Conservation (phyloP, 1,140 invertebrate genomes). For the Mesaphorura yosii region DNA sequence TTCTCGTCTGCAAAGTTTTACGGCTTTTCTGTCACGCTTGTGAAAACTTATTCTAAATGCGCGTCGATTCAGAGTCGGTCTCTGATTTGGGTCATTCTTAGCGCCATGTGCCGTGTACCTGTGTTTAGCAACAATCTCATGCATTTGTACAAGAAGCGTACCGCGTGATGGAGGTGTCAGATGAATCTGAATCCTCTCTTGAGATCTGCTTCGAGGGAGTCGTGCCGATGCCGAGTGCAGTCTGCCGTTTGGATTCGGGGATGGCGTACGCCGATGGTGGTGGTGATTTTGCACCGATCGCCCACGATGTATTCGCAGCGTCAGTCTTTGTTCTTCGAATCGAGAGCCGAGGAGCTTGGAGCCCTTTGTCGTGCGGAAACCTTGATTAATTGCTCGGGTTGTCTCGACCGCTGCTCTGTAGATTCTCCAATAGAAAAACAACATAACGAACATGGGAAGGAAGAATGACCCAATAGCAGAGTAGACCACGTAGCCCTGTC, state of each 20-base stretch:
- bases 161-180: slow-evolving; percentile 42
- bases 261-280: slow-evolving; percentile 39
- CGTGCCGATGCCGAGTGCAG: slow-evolving; percentile 4
- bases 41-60: too few species aligned
- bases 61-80: too few species aligned
- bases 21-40: too few species aligned
- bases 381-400: slow-evolving; percentile 74
- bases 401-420: slow-evolving; percentile 83
- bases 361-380: slow-evolving; percentile 80
- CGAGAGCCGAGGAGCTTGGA: slow-evolving; percentile 43
- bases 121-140: too few species aligned
- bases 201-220: slow-evolving; percentile 29
- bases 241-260: slow-evolving; percentile 40
- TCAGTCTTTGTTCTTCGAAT: slow-evolving; percentile 75
- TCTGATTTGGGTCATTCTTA: too few species aligned
- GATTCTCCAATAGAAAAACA: slow-evolving; percentile 93
- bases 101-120: too few species aligned
- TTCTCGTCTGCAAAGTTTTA: too few species aligned
- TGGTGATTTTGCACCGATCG: slow-evolving; percentile 43
- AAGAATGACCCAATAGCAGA: slow-evolving; percentile 91
- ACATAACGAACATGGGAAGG: slow-evolving; percentile 89
- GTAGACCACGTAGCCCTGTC: slow-evolving; percentile 52
- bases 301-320: slow-evolving; percentile 80
- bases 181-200: slow-evolving; percentile 28
- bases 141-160: too few species aligned